Percentiles rank a stretch among this genome's conserved stretches.
These are phyloP conservation scores for Philopotamus ludificatus DNA, from an alignment of 1,140 invertebrate genomes.

Conservation along the genomic window DNA sequence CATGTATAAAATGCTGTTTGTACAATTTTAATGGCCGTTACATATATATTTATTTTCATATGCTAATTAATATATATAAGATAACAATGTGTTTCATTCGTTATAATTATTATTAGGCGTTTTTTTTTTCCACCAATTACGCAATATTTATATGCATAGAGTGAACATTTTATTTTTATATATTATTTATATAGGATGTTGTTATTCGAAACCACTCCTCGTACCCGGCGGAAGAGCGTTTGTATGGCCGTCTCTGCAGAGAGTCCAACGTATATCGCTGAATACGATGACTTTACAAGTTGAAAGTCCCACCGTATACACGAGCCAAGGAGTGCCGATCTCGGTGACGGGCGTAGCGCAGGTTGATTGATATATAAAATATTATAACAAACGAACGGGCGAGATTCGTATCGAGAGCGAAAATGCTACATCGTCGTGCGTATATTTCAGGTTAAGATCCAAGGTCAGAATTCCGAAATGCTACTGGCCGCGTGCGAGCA, in stretches of 20 bases:
- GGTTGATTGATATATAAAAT: too few relatives aligned
- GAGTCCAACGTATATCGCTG: constrained; percentile 92
- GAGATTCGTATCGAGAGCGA: too few relatives aligned
- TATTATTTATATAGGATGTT: constrained; percentile 81
- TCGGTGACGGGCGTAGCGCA: constrained; percentile 96
- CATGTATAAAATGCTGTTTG: too few relatives aligned
- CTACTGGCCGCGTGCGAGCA: constrained; percentile 93
- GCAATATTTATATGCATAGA: too few relatives aligned
- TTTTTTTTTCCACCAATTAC: too few relatives aligned
- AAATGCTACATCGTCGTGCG: constrained; percentile 11
- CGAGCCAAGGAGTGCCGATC: constrained; percentile 94
- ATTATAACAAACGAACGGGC: too few relatives aligned
- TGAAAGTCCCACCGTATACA: constrained; percentile 90
- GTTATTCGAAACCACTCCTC: constrained; percentile 84
- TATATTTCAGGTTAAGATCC: constrained; percentile 83
- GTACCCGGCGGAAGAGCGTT: constrained; percentile 95
- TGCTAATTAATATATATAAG: too few relatives aligned
- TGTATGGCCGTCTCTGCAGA: constrained; percentile 93
- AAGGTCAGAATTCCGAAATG: constrained; percentile 97
- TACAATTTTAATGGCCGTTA: too few relatives aligned
- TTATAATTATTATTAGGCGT: too few relatives aligned
- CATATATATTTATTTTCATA: too few relatives aligned
- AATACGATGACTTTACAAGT: constrained; percentile 96
- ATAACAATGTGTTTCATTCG: too few relatives aligned
- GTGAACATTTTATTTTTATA: too few relatives aligned